Evolutionary conservation across 1,140 invertebrate species (phyloP).

Genomic region (Vollenhovia emeryi): DNA sequence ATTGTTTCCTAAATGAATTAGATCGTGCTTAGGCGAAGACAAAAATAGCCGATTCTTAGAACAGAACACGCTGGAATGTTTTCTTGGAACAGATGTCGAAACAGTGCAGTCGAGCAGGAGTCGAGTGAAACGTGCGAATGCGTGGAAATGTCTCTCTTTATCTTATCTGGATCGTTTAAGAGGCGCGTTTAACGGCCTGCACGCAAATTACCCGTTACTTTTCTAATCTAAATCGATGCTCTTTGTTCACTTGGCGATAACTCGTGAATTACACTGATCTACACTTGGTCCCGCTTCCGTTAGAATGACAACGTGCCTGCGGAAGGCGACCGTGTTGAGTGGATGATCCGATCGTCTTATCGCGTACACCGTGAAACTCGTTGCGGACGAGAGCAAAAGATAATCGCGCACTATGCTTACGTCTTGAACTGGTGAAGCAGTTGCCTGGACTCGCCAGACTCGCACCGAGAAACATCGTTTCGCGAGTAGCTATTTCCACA

Average conservation of each 20-base stretch:
- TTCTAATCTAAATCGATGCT: conserved; percentile 69
- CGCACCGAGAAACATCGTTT: not conserved
- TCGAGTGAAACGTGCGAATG: conserved; percentile 26
- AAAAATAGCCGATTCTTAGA: not conserved
- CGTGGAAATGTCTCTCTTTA: conserved; percentile 41
- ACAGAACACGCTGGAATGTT: not conserved
- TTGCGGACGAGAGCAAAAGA: conserved; percentile 3
- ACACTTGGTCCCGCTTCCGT: conserved; percentile 59
- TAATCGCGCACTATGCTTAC: not conserved
- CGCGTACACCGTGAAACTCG: conserved; percentile 30
- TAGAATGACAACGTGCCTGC: not conserved
- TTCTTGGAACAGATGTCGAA: conserved; percentile 10
- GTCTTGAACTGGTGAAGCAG: not conserved
- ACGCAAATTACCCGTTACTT: conserved; percentile 65
- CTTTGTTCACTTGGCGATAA: conserved; percentile 63
- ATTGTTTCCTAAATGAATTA: not conserved
- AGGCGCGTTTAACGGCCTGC: conserved; percentile 67
- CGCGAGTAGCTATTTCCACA: not conserved
- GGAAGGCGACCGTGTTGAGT: conserved; percentile 14
- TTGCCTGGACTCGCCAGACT: not conserved
- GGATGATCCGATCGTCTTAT: conserved; percentile 43
- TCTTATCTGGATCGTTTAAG: conserved; percentile 61
- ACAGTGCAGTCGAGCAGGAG: not conserved
- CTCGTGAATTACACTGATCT: conserved; percentile 63
- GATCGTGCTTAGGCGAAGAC: not conserved